Conservation (phyloP, 2,888 invertebrate genomes). For the Cinara cedri region DNA sequence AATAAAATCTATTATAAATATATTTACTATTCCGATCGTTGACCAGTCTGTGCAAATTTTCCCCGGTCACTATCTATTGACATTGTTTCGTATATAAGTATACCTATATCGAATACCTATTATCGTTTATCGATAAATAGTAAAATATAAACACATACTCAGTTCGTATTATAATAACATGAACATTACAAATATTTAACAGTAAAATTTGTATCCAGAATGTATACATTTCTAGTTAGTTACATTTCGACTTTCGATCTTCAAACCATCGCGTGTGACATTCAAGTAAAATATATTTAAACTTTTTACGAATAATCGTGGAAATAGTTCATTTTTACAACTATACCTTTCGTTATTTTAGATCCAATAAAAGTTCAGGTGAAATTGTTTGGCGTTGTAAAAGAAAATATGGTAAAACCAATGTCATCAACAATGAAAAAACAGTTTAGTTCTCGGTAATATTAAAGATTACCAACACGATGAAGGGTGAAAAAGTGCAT, state of each 20-base stretch:
- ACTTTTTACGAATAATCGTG: not conserved
- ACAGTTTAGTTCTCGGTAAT: not conserved
- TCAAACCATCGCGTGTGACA: not conserved
- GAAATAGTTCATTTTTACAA: not conserved
- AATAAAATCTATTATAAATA: too few species aligned
- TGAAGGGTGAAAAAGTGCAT: not conserved
- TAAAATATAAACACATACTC: too few species aligned
- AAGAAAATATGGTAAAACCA: not conserved
- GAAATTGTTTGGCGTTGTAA: not conserved
- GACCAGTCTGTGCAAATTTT: too few species aligned
- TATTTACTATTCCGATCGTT: too few species aligned
- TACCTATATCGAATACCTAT: too few species aligned
- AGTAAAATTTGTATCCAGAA: not conserved
- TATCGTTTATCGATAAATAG: too few species aligned
- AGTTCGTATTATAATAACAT: too few species aligned
- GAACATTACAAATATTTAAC: constrained; percentile 4
- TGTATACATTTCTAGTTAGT: not conserved
- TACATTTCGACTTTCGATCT: not conserved
- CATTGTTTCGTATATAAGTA: too few species aligned
- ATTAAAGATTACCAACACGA: not conserved
- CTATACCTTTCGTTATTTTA: constrained; percentile 14
- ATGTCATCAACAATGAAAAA: not conserved
- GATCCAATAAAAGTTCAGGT: not conserved
- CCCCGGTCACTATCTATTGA: too few species aligned
- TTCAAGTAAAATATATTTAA: not conserved